Evolutionary conservation across 2,888 invertebrate genomes (phyloP).

Genomic region (Agriopis aurantiaria): DNA sequence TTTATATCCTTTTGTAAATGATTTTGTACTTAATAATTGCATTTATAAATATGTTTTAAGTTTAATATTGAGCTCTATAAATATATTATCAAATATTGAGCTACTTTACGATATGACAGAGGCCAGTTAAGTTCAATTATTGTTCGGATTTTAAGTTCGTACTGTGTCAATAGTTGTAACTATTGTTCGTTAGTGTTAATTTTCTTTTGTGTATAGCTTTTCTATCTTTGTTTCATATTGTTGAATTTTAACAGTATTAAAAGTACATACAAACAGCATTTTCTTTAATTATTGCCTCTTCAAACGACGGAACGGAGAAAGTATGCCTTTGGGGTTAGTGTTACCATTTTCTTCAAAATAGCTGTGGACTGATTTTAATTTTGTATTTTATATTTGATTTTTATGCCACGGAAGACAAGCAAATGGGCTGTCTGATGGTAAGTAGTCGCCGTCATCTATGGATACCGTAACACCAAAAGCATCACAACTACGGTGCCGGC

Average conservation of each 20-base stretch:
- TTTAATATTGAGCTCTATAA: too few species aligned
- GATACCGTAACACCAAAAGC: too few species aligned
- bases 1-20: conserved; percentile 36
- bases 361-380: too few species aligned
- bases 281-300: neutral
- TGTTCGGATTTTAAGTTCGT: conserved; percentile 27
- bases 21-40: conserved; percentile 56
- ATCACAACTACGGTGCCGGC: too few species aligned
- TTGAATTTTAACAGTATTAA: conserved; percentile 86
- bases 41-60: conserved; percentile 48
- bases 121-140: conserved; percentile 40
- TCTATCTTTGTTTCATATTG: conserved; percentile 79
- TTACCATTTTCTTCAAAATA: too few species aligned
- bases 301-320: too few species aligned
- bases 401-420: too few species aligned
- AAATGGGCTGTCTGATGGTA: too few species aligned
- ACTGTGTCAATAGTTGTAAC: conserved; percentile 46
- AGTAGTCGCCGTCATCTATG: too few species aligned
- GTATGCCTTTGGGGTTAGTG: too few species aligned
- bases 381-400: too few species aligned
- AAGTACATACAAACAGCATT: conserved; percentile 53
- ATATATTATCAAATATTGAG: conserved; percentile 22
- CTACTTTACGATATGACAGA: conserved; percentile 28
- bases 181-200: conserved; percentile 62
- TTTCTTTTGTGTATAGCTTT: conserved; percentile 71